A percentile compares a stretch with the other conserved stretches of the same genome.
phyloP scores from a whole-genome alignment of 2,888 invertebrate genomes.

The Pemphredon lugubris region DNA sequence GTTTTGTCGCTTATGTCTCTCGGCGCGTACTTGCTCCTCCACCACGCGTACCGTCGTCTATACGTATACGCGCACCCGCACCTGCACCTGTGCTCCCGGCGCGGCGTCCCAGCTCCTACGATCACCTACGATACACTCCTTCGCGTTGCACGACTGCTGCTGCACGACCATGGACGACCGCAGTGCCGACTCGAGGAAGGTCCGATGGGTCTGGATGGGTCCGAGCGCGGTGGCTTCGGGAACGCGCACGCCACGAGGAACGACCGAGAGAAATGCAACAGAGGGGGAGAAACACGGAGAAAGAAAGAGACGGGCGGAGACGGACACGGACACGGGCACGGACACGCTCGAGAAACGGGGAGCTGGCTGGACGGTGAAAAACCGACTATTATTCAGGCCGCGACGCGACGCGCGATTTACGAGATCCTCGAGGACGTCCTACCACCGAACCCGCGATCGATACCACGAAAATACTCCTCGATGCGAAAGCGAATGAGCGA shows the following conservation, averaged over 20 bases:
- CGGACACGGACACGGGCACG: slow-evolving; percentile 5
- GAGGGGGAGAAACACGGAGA: background rate
- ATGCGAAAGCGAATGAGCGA: no score
- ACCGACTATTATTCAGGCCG: background rate
- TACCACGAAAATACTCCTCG: slow-evolving; percentile 2
- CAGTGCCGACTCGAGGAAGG: slow-evolving; percentile 26
- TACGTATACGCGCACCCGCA: slow-evolving; percentile 41
- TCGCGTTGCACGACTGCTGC: slow-evolving; percentile 36
- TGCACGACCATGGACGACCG: no score
- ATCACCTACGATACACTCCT: slow-evolving; percentile 40
- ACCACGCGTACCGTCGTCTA: slow-evolving; percentile 25
- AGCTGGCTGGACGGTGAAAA: background rate
- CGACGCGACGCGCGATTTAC: background rate
- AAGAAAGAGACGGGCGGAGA: slow-evolving; percentile 4
- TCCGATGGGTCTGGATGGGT: slow-evolving; percentile 11
- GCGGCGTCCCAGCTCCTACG: slow-evolving; percentile 37
- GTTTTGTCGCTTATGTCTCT: slow-evolving; percentile 16
- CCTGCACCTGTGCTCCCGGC: slow-evolving; percentile 65
- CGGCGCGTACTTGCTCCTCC: slow-evolving; percentile 24
- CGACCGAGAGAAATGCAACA: slow-evolving; percentile 18
- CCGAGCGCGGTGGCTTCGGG: slow-evolving; percentile 42
- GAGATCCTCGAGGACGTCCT: background rate
- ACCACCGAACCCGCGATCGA: slow-evolving; percentile 12
- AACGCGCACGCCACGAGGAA: slow-evolving; percentile 61
- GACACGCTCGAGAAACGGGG: background rate